Conservation (phyloP, 2,797 vertebrate species). For the Xiphophorus birchmanni region DNA sequence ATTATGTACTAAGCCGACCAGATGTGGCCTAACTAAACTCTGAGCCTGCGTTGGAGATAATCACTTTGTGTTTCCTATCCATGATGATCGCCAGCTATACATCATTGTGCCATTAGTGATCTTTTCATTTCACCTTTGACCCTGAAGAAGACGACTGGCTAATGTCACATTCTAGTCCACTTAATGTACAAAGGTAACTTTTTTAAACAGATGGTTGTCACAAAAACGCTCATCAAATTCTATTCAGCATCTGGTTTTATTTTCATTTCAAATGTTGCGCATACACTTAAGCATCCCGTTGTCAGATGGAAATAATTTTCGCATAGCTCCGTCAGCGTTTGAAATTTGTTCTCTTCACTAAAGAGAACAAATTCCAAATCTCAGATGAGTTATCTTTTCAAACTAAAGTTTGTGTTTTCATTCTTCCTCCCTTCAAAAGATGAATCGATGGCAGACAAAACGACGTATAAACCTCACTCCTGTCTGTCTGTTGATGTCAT, state of each 20-base stretch:
- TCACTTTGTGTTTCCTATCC: constrained; percentile 28
- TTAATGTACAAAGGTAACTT: not conserved
- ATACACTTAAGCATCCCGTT: constrained; percentile 6
- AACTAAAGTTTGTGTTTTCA: constrained; percentile 26
- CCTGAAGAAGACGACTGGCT: constrained; percentile 1
- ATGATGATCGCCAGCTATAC: constrained; percentile 14
- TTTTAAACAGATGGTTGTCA: constrained; percentile 19
- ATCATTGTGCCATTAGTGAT: constrained; percentile 15
- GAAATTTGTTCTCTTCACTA: constrained; percentile 22
- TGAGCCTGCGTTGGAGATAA: constrained; percentile 29
- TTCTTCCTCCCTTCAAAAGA: constrained; percentile 23
- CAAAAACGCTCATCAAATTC: constrained; percentile 4
- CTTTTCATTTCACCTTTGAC: constrained; percentile 37
- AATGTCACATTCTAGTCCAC: not conserved
- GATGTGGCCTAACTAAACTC: constrained; percentile 12
- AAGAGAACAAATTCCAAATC: not conserved
- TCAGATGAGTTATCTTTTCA: not conserved
- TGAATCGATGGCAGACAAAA: constrained; percentile 22
- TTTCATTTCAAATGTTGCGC: constrained; percentile 19
- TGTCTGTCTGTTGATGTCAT: not conserved
- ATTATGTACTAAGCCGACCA: constrained; percentile 1
- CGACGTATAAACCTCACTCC: constrained; percentile 40
- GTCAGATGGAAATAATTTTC: constrained; percentile 40
- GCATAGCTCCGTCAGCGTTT: constrained; percentile 21
- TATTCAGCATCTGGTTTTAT: constrained; percentile 22